Evolutionary conservation across 30 jellyfish, hydroid and myxozoan genomes (phyloP), one percentile per base, ranked within the genome.

Genomic region (Chrysaora quinquecirrha): DNA sequence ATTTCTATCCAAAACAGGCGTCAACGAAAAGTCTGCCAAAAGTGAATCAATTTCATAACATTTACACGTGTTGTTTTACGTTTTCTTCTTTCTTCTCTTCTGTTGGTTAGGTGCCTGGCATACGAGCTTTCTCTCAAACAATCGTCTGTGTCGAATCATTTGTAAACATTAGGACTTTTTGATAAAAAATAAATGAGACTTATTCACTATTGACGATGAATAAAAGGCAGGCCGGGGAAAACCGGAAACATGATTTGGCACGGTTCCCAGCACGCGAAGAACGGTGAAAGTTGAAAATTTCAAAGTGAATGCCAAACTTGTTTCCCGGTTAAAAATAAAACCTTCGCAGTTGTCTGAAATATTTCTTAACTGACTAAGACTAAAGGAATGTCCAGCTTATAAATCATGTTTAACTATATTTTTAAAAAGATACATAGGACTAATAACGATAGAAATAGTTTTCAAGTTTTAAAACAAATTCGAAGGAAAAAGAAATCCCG

Each of bases 161-260:
- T 16, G 12, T 43, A 43, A 43, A 43, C 16, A 43, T 16, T 43
- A 16, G 58, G 58, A 16, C 9, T 6, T 43, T 16, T 43, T 16
- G 16, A 43, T 43, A 43, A 43, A 9, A 16, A 43, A 11, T 33
- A 23, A 63, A 19, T 31, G 31, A 19, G 61, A 43, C 20, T 22
- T n/a, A 76, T 10, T n/a, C 48, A n/a, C 66, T 18, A 54, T 22
- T 56, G 52, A 48, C 47, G 11, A 46, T 72, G 70, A 66, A 47
- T 38, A 21, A 28, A 30, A 21, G 35, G 38, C 29, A 25, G 66
- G 73, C 58, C 70, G 66, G 32, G 64, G 34, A 43, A 69, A 70
- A 60, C 90, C 92, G 92, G 92, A 82, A 82, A 82, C 92, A 30
- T 69, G 78, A 10, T 52, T 52, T 82, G 92, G 92, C 92, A 68